A percentile compares a stretch with the other conserved stretches of the same genome.
Conservation (phyloP, 1,140 invertebrate genomes). For the Propsilocerus akamusi region DNA sequence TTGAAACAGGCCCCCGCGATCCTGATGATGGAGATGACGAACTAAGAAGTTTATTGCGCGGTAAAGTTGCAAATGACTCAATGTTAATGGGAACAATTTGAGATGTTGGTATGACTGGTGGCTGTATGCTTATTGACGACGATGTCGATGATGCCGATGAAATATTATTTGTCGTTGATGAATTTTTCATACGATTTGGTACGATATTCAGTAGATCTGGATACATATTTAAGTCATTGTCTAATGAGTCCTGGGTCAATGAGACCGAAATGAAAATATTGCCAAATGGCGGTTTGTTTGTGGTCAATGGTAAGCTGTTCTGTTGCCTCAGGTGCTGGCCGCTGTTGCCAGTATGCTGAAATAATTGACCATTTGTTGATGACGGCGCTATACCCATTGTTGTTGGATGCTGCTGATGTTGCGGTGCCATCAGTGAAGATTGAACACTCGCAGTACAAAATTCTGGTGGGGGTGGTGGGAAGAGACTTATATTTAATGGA, state of each 20-base stretch:
- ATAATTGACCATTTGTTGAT: neutral
- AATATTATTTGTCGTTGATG: conserved; percentile 8
- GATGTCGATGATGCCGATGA: conserved; percentile 14
- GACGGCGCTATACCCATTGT: neutral
- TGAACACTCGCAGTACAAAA: conserved; percentile 35
- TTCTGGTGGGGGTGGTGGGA: conserved; percentile 39
- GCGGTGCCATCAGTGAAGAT: conserved; percentile 22
- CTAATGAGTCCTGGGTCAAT: conserved; percentile 43
- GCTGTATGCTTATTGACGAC: conserved; percentile 10
- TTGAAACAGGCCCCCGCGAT: conserved; percentile 10
- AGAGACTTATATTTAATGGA: conserved; percentile 27
- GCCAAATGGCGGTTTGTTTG: conserved; percentile 32
- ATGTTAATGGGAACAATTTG: conserved; percentile 17
- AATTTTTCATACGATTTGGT: conserved; percentile 31
- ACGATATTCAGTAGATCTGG: conserved; percentile 59
- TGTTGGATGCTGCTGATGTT: conserved; percentile 11
- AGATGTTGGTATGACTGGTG: conserved; percentile 9
- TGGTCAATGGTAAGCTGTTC: neutral
- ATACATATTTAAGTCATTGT: conserved; percentile 39
- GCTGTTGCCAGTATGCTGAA: neutral
- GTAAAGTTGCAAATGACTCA: conserved; percentile 39
- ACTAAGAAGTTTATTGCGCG: conserved; percentile 24
- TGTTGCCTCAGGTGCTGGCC: neutral
- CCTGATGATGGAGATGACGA: conserved; percentile 13
- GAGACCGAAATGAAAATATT: conserved; percentile 60